A percentile compares a stretch with the other conserved stretches of the same genome.
Evolutionary conservation across 35 echinoderm and acorn worm genomes (phyloP).

Genomic region (Patiria miniata): DNA sequence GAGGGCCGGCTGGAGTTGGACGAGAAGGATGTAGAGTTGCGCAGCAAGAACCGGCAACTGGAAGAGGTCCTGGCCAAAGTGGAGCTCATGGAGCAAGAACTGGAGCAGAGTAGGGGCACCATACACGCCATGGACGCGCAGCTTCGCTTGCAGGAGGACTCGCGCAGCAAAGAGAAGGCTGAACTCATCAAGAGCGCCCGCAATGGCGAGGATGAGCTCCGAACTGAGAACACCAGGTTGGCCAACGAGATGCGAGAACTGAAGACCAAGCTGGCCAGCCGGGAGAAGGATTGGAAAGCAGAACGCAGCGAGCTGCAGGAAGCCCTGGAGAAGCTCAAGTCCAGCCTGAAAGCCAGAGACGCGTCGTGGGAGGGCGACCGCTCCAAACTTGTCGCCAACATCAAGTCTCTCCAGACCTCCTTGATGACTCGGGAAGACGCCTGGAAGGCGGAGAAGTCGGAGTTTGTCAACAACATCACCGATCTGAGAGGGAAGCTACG

Average conservation of each 20-base stretch:
- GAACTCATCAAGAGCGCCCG: conserved; percentile 25
- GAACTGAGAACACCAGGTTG: conserved; percentile 40
- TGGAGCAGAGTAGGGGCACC: conserved; percentile 31
- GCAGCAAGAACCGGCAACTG: conserved; percentile 39
- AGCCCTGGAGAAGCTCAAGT: conserved; percentile 61
- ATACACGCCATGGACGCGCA: conserved; percentile 16
- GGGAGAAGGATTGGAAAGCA: conserved; percentile 49
- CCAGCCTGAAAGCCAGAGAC: conserved; percentile 61
- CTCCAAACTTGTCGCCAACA: conserved; percentile 57
- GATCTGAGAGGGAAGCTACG: conserved; percentile 65
- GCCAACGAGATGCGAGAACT: conserved; percentile 47
- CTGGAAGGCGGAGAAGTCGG: conserved; percentile 67
- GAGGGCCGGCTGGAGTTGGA: conserved; percentile 56
- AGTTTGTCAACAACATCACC: conserved; percentile 58
- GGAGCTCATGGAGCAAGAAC: conserved; percentile 54
- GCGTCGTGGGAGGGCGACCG: conserved; percentile 76
- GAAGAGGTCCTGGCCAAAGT: conserved; percentile 53
- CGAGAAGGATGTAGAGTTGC: conserved; percentile 39
- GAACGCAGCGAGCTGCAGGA: conserved; percentile 52
- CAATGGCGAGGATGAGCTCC: conserved; percentile 7
- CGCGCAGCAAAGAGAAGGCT: conserved; percentile 30
- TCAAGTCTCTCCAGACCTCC: conserved; percentile 49
- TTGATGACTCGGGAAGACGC: conserved; percentile 69
- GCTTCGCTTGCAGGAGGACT: conserved; percentile 31
- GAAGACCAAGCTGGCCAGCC: conserved; percentile 42